A percentile compares a stretch with the other conserved stretches of the same genome.
phyloP scores from a whole-genome alignment of 2,888 invertebrate species.

The Drosophila multiciliata region DNA sequence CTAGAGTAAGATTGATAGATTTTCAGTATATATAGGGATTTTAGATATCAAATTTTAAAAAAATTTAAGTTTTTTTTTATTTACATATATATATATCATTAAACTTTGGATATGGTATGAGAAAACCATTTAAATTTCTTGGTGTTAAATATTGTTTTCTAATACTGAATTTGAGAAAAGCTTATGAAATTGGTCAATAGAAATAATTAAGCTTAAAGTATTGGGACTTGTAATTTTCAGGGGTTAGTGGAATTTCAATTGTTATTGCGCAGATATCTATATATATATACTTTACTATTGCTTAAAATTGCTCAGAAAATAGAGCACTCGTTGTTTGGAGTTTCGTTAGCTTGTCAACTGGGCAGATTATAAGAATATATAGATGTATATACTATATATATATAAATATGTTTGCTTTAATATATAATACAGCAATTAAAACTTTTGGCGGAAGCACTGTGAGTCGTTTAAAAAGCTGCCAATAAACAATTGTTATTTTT shows the following conservation, averaged over 20 bases:
- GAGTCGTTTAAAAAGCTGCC: constrained; percentile 28
- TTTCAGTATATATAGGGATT: constrained; percentile 10
- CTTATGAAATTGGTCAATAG: background rate
- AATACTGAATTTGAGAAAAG: background rate
- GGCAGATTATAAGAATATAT: constrained; percentile 27
- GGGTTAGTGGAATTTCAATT: background rate
- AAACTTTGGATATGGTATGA: background rate
- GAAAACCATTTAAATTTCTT: background rate
- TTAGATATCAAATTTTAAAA: background rate
- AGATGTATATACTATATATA: constrained; percentile 20
- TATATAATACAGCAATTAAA: constrained; percentile 33
- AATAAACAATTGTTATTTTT: constrained; percentile 43
- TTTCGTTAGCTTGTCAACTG: constrained; percentile 49
- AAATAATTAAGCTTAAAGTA: background rate
- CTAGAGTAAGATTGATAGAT: background rate
- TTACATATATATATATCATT: background rate
- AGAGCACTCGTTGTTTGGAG: constrained; percentile 47
- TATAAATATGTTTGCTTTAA: constrained; percentile 19
- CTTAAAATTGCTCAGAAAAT: constrained; percentile 33
- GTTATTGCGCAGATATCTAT: background rate
- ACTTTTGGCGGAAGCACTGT: constrained; percentile 44
- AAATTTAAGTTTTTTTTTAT: background rate
- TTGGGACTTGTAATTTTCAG: background rate
- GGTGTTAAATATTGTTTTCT: background rate
- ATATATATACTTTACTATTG: background rate